Conservation (phyloP, 2,113 vertebrate species). For the Syngnathus floridae region DNA sequence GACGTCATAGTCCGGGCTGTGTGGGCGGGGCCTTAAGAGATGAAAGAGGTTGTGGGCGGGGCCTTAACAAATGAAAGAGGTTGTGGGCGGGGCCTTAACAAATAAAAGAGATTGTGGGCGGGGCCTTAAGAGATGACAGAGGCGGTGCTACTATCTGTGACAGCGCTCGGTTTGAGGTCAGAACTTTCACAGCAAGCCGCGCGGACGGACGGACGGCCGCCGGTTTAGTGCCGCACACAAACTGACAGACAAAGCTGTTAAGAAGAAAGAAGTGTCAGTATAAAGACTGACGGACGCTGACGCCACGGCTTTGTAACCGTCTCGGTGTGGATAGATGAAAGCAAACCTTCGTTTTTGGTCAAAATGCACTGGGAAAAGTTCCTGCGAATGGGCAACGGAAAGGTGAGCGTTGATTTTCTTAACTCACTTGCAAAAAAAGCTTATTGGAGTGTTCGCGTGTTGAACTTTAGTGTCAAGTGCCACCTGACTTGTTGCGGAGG, state of each 20-base stretch:
- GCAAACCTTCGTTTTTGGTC: conserved; percentile 1
- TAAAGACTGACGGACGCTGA: not conserved
- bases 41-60: conserved; percentile 14
- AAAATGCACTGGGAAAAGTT: conserved; percentile 74
- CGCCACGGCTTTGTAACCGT: not conserved
- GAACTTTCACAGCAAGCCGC: conserved; percentile 45
- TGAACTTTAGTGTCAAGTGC: too few species aligned
- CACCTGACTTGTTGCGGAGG: too few species aligned
- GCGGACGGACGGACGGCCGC: too few species aligned
- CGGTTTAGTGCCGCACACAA: too few species aligned
- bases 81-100: conserved; percentile 25
- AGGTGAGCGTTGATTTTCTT: conserved; percentile 58
- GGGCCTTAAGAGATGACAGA: conserved; percentile 8
- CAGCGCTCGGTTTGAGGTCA: conserved; percentile 21
- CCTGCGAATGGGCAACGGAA: conserved; percentile 58
- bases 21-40: not conserved
- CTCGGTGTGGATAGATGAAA: conserved; percentile 18
- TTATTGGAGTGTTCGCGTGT: too few species aligned
- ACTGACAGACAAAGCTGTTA: not conserved
- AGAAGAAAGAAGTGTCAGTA: not conserved
- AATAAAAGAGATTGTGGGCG: conserved; percentile 13
- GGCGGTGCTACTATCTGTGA: too few species aligned
- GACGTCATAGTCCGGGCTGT: conserved; percentile 49
- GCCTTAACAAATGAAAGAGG: conserved; percentile 4
- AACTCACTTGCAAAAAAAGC: too few species aligned